Base-by-base conservation (phyloP, 1,140 invertebrate species). In the Stegodyphus mimosarum region DNA sequence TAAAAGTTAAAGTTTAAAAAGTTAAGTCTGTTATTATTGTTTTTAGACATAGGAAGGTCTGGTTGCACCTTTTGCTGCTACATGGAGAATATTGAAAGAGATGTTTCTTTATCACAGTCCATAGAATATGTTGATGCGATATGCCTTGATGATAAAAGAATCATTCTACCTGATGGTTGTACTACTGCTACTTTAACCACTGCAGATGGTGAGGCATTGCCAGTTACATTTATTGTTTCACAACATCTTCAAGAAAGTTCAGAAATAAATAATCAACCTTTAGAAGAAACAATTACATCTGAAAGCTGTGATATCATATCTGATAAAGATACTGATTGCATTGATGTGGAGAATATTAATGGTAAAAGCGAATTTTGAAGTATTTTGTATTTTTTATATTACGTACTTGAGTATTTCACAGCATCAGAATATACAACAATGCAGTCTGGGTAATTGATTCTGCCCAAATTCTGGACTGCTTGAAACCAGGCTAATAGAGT, bases 191-290 rank as follows among this genome's bases (percentile, higher is more conserved):
- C 81, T 11, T 52, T 76, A 6, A 84, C 73, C 17, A 84, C 81
- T 69, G 81, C 50, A 4, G 52, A 75, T 84, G 81, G 73, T 6
- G 49, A 84, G 70, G 17, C 60, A 72, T 13, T 83, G 13, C 81
- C 81, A 17, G 63, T 84, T 7, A 84, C 81, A 18, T 84, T 84
- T 63, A 84, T 84, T 67, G 81, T 84, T 33, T 84, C 81, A 1
- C 80, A 75, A 9, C 72, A 66, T 7, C 53, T 75, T 6, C 15
- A 18, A n/a, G 60, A 75, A 15, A 33, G 63, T 66, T 52, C 55
- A 60, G 7, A n/a, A 52, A 74, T 49, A 48, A 10, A 49, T 60
- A 60, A 33, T 10, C 13, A 64, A 49, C 7, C 64, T 11, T 51
- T 75, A 11, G 60, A 74, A 70, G 63, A 67, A 49, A 64, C 55